phyloP scores from a whole-genome alignment of 30 jellyfish, hydroid and myxozoan genomes.

The Aurelia aurita complex sp. Pacific region DNA sequence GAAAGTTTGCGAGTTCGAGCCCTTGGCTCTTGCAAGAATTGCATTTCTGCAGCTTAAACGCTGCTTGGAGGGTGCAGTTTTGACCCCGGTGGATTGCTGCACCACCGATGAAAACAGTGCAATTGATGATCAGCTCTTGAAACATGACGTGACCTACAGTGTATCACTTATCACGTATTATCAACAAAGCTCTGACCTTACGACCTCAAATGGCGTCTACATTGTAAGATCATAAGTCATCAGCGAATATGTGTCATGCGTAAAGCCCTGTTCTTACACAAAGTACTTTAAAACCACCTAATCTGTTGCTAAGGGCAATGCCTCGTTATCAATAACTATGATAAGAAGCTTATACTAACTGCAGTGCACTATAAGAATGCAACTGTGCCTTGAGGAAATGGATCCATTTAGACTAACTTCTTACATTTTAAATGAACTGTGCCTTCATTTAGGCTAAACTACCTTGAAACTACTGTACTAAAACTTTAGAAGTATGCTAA shows the following conservation, averaged over 20 bases:
- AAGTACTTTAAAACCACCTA: slow-evolving; percentile 26
- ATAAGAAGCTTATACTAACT: background rate
- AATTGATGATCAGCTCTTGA: background rate
- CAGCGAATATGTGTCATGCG: background rate
- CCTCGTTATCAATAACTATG: slow-evolving; percentile 8
- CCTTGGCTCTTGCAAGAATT: too few species aligned
- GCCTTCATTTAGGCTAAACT: too few species aligned
- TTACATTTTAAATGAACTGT: too few species aligned
- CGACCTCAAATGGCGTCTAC: slow-evolving; percentile 32
- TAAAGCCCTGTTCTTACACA: slow-evolving; percentile 9
- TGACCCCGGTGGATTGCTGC: too few species aligned
- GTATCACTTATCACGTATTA: background rate
- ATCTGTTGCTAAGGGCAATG: slow-evolving; percentile 33
- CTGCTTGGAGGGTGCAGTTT: too few species aligned
- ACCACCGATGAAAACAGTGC: too few species aligned
- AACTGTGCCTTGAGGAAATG: too few species aligned
- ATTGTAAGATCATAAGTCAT: slow-evolving; percentile 12
- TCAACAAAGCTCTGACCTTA: background rate
- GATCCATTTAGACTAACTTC: too few species aligned
- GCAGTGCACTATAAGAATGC: background rate
- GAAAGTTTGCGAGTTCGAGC: too few species aligned
- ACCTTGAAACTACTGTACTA: too few species aligned
- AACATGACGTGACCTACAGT: slow-evolving; percentile 10
- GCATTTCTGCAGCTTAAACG: too few species aligned
- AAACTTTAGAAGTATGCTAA: too few species aligned